Conservation (phyloP, 2,113 vertebrate genomes). For the Misgurnus anguillicaudatus region DNA sequence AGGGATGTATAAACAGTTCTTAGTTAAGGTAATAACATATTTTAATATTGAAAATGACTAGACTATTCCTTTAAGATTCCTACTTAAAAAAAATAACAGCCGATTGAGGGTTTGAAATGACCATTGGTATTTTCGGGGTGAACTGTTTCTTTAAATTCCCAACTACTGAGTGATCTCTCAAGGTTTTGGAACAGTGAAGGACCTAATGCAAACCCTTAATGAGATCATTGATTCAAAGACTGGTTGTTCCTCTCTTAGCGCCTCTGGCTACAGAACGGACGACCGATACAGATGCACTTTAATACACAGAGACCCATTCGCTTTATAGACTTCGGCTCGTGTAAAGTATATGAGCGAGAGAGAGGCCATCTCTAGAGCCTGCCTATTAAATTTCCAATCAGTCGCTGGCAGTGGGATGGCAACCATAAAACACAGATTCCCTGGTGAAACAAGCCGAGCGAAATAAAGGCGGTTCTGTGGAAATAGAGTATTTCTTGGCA, state of each 20-base stretch:
- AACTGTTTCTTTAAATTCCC: neutral
- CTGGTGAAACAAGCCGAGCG: slow-evolving; percentile 47
- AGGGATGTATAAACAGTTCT: no score
- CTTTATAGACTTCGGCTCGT: slow-evolving; percentile 42
- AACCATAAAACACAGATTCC: slow-evolving; percentile 58
- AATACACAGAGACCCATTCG: slow-evolving; percentile 33
- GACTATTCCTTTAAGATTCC: no score
- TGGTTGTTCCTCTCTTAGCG: slow-evolving; percentile 18
- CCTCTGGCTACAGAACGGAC: slow-evolving; percentile 25
- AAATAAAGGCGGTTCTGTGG: slow-evolving; percentile 29
- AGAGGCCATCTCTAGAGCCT: slow-evolving; percentile 38
- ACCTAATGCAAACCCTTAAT: slow-evolving; percentile 51
- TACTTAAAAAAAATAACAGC: no score
- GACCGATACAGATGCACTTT: slow-evolving; percentile 22
- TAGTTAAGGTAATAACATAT: no score
- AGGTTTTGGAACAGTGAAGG: neutral
- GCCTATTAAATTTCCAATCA: slow-evolving; percentile 62
- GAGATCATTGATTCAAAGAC: slow-evolving; percentile 51
- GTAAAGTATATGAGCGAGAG: slow-evolving; percentile 33
- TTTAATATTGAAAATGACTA: no score
- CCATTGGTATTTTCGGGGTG: no score
- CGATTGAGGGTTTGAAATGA: no score
- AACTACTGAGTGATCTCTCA: neutral
- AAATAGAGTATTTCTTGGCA: slow-evolving; percentile 56
- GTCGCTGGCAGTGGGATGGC: slow-evolving; percentile 43